phyloP scores from a whole-genome alignment of 2,113 vertebrate species.

The Noctilio leporinus region DNA sequence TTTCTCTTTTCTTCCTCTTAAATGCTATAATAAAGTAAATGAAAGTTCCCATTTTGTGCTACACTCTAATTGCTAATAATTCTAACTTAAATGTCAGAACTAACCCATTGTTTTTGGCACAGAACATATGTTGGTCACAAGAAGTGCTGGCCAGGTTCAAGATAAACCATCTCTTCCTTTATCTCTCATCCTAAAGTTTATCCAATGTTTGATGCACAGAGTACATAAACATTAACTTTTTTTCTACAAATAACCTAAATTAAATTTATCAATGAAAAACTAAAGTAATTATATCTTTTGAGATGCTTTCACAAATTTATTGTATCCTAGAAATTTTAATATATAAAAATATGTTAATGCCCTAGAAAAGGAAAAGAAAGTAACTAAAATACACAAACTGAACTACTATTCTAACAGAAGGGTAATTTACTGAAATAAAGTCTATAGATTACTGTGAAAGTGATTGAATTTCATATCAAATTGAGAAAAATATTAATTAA shows the following conservation, averaged over 20 bases:
- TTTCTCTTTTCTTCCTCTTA: background rate
- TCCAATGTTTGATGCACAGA: background rate
- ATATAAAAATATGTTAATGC: background rate
- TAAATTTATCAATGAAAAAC: background rate
- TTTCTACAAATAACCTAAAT: background rate
- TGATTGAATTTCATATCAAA: background rate
- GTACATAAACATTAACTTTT: background rate
- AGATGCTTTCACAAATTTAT: background rate
- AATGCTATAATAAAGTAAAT: background rate
- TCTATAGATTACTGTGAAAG: background rate
- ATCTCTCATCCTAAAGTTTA: background rate
- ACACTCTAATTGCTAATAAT: background rate
- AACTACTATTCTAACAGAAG: background rate
- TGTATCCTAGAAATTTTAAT: background rate
- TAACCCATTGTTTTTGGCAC: background rate
- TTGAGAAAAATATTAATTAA: background rate
- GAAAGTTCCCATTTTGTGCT: background rate
- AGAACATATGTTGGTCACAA: background rate
- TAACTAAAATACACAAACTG: background rate
- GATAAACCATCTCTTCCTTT: background rate
- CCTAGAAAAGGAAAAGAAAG: constrained; percentile 2
- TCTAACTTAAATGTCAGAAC: background rate
- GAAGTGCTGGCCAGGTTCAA: background rate
- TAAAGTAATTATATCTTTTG: background rate
- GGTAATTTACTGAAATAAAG: background rate